phyloP scores from a whole-genome alignment of 2,888 invertebrate genomes.

The Timema cristinae region DNA sequence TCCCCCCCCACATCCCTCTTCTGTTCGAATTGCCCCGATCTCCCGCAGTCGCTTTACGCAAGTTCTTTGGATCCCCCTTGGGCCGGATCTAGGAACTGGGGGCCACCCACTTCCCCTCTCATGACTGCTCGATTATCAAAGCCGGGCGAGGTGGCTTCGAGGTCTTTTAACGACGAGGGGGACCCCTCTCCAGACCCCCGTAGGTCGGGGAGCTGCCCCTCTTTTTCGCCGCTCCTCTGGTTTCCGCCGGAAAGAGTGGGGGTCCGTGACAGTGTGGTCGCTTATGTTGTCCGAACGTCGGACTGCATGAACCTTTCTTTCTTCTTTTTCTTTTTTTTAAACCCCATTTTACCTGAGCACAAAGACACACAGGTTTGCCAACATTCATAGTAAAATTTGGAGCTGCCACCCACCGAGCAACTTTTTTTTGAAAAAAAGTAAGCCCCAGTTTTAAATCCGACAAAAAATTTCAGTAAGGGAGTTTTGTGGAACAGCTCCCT shows the following conservation, averaged over 20 bases:
- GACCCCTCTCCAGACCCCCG: neutral
- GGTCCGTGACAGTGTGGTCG: constrained; percentile 22
- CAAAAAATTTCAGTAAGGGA: too few relatives aligned
- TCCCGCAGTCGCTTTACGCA: constrained; percentile 89
- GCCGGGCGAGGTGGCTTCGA: constrained; percentile 16
- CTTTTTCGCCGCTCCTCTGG: too few relatives aligned
- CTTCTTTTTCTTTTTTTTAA: constrained; percentile 62
- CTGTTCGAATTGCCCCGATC: constrained; percentile 77
- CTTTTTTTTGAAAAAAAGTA: too few relatives aligned
- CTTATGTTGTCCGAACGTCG: constrained; percentile 17
- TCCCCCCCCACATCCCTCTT: constrained; percentile 75
- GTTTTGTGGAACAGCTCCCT: neutral
- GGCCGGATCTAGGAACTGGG: constrained; percentile 56
- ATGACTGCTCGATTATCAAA: constrained; percentile 14
- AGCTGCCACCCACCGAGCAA: too few relatives aligned
- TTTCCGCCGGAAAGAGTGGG: constrained; percentile 14
- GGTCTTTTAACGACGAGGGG: constrained; percentile 2
- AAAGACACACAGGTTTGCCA: neutral
- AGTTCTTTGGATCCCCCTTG: constrained; percentile 81
- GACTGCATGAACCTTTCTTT: constrained; percentile 42
- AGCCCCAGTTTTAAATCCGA: too few relatives aligned
- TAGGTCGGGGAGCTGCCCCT: too few relatives aligned
- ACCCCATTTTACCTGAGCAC: constrained; percentile 39
- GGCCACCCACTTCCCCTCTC: neutral
- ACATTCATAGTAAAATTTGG: too few relatives aligned